A percentile compares a stretch with the other conserved stretches of the same genome.
Evolutionary conservation across 2,888 invertebrate genomes (phyloP).

Genomic region (Stegophylla sp.): DNA sequence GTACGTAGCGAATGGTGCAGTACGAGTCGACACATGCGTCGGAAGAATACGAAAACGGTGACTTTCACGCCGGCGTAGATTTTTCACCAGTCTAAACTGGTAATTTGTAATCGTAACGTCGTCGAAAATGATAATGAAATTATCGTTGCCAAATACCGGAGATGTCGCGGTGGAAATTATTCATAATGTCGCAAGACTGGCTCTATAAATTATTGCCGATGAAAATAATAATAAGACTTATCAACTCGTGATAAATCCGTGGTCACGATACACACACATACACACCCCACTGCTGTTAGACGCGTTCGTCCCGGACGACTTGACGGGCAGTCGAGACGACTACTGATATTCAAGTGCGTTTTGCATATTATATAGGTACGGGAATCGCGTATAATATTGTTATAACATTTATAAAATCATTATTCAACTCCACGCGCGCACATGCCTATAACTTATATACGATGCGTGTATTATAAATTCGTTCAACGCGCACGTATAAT

Average conservation of each 20-base stretch:
- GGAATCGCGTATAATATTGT: not conserved
- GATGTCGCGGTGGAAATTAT: not conserved
- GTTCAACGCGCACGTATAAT: too few species aligned
- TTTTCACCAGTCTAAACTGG: conserved; percentile 13
- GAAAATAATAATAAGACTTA: too few species aligned
- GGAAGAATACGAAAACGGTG: conserved; percentile 7
- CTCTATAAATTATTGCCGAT: too few species aligned
- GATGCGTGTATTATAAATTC: too few species aligned
- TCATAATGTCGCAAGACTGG: too few species aligned
- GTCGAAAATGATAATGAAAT: conserved; percentile 10
- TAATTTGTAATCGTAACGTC: conserved; percentile 33
- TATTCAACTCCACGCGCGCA: too few species aligned
- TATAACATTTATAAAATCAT: too few species aligned
- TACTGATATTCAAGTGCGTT: not conserved
- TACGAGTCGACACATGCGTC: not conserved
- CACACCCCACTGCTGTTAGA: not conserved
- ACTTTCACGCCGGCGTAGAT: conserved; percentile 13
- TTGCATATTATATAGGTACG: not conserved
- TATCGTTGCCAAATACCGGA: not conserved
- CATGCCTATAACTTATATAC: too few species aligned
- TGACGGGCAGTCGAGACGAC: too few species aligned
- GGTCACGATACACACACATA: not conserved
- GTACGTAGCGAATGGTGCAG: too few species aligned
- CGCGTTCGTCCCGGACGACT: too few species aligned
- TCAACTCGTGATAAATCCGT: too few species aligned